Evolutionary conservation across 1,140 invertebrate species (phyloP).

Genomic region (Periplaneta americana): DNA sequence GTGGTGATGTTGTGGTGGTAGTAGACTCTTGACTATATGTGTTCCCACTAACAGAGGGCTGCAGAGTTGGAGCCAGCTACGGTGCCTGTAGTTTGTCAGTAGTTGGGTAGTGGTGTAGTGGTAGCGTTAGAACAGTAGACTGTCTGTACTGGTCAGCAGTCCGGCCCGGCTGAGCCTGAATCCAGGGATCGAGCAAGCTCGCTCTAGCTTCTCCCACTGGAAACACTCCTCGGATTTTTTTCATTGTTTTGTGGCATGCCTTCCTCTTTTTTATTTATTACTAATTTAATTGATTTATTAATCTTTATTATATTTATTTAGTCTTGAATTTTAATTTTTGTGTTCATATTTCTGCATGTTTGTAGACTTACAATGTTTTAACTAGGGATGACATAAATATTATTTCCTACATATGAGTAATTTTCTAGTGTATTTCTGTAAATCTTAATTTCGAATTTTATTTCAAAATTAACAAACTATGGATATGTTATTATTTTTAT

Average conservation of each 20-base stretch:
- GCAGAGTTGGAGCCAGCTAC: not conserved
- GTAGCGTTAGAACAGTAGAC: not conserved
- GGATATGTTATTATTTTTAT: not conserved
- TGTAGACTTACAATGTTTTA: not conserved
- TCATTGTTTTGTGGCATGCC: not conserved
- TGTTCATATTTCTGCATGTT: not conserved
- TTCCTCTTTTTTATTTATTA: not conserved
- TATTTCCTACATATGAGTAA: not conserved
- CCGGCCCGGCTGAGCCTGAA: not conserved
- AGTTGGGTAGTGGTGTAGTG: not conserved
- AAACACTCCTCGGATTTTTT: not conserved
- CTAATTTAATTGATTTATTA: not conserved
- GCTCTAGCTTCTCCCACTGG: too few relatives aligned
- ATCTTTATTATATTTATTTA: not conserved
- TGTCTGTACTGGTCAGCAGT: not conserved
- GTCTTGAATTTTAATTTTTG: not conserved
- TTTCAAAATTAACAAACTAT: not conserved
- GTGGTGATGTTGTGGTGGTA: not conserved
- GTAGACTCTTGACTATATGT: not conserved
- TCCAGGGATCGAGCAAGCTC: not conserved
- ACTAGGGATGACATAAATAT: not conserved
- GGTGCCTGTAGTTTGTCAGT: not conserved
- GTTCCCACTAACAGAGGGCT: not conserved
- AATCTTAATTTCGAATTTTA: not conserved
- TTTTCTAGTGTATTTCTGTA: not conserved